Percentiles rank a stretch among this genome's conserved stretches.
Evolutionary conservation across 2,113 vertebrate genomes (phyloP).

Genomic region (Fregetta grallaria): DNA sequence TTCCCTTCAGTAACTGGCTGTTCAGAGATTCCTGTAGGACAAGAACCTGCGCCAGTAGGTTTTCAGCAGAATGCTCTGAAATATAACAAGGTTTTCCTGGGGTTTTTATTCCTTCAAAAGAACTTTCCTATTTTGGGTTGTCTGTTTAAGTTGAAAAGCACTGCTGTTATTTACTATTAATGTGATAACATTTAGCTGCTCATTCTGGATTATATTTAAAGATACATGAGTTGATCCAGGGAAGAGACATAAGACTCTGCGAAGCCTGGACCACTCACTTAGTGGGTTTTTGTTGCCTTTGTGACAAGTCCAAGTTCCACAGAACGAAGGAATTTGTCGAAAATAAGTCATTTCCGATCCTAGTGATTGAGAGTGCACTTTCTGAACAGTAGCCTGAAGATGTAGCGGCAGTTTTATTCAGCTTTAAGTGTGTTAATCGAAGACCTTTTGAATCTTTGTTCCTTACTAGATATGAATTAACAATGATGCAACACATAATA

Average conservation of each 20-base stretch:
- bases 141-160: neutral
- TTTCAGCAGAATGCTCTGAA: neutral
- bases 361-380: neutral
- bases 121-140: neutral
- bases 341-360: neutral
- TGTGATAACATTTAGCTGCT: neutral
- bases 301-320: neutral
- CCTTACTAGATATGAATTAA: neutral
- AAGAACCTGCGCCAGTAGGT: neutral
- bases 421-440: neutral
- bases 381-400: neutral
- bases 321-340: neutral
- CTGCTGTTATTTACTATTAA: neutral
- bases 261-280: neutral
- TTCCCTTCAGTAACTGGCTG: neutral
- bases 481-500: neutral
- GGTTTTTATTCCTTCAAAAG: neutral
- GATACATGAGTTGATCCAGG: neutral
- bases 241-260: neutral
- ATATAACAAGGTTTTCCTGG: neutral
- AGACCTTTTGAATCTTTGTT: neutral
- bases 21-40: neutral
- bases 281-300: neutral
- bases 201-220: constrained; percentile 14
- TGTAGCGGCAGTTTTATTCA: neutral